These are phyloP conservation scores for Mesorhabditis belari DNA, from an alignment of 2,888 invertebrate species.

Conservation along the genomic window DNA sequence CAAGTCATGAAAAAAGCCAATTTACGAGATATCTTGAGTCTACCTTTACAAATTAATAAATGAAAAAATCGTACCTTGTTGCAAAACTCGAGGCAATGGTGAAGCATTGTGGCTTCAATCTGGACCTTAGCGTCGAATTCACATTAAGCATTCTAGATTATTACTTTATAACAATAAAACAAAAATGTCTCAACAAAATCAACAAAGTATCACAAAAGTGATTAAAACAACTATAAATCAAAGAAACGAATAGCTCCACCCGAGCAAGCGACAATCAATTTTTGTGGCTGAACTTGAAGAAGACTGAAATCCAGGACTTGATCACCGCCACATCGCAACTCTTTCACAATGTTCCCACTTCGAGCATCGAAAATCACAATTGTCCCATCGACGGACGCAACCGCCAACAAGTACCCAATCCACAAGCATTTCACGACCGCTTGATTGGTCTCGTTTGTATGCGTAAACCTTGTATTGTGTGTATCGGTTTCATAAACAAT, in stretches of 20 bases:
- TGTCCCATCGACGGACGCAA: neutral
- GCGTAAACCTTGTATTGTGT: neutral
- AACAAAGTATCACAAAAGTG: too few relatives aligned
- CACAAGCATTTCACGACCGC: neutral
- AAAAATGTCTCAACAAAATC: too few relatives aligned
- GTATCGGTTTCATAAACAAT: slow-evolving; percentile 74
- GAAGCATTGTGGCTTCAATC: too few relatives aligned
- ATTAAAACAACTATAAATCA: too few relatives aligned
- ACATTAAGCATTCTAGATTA: too few relatives aligned
- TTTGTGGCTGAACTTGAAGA: slow-evolving; percentile 20
- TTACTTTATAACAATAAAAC: too few relatives aligned
- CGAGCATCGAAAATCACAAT: neutral
- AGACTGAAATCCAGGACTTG: slow-evolving; percentile 37
- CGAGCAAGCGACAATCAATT: neutral
- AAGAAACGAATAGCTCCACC: neutral
- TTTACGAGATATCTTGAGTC: too few relatives aligned
- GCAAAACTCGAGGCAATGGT: too few relatives aligned
- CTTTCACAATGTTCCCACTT: slow-evolving; percentile 12
- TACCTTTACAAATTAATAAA: too few relatives aligned
- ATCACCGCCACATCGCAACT: slow-evolving; percentile 36
- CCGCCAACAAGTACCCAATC: neutral
- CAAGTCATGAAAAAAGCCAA: too few relatives aligned
- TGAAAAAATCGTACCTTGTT: too few relatives aligned
- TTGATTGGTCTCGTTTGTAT: neutral
- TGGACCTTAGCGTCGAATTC: too few relatives aligned